phyloP scores from a whole-genome alignment of 2,888 invertebrate genomes.

The Zygothrica quintamaculata region DNA sequence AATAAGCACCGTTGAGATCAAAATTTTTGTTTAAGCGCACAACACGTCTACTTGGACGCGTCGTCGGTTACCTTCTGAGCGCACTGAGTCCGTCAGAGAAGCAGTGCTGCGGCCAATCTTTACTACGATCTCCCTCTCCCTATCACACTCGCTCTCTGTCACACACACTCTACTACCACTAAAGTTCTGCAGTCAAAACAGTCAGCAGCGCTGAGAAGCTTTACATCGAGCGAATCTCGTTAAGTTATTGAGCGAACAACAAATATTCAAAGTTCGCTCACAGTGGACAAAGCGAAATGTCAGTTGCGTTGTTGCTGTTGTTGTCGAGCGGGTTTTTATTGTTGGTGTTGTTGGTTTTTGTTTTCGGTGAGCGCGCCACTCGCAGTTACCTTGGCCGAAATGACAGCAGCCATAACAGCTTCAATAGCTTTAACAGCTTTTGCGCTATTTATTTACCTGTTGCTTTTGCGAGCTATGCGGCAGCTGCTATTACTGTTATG shows the following conservation, averaged over 20 bases:
- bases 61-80: conserved; percentile 71
- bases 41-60: conserved; percentile 69
- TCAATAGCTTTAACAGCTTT: conserved; percentile 34
- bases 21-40: conserved; percentile 56
- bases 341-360: conserved; percentile 16
- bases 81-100: conserved; percentile 63
- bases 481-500: conserved; percentile 25
- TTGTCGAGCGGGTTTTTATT: conserved; percentile 23
- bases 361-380: conserved; percentile 35
- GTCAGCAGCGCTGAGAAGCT: conserved; percentile 28
- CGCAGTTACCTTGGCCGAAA: conserved; percentile 72
- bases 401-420: conserved; percentile 44
- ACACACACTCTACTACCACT: conserved; percentile 8
- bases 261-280: conserved; percentile 50
- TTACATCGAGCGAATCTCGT: conserved; percentile 19
- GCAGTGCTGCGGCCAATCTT: conserved; percentile 33
- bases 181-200: conserved; percentile 38
- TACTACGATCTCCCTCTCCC: conserved; percentile 2
- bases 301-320: conserved; percentile 33
- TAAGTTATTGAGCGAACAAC: conserved; percentile 6
- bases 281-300: conserved; percentile 43
- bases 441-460: conserved; percentile 49
- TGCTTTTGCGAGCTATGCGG: conserved; percentile 31
- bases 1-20: conserved; percentile 80
- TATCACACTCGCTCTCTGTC: neutral